Evolutionary conservation across 53 echinoderm and acorn worm species (phyloP).

Genomic region (Paracentrotus lividus): DNA sequence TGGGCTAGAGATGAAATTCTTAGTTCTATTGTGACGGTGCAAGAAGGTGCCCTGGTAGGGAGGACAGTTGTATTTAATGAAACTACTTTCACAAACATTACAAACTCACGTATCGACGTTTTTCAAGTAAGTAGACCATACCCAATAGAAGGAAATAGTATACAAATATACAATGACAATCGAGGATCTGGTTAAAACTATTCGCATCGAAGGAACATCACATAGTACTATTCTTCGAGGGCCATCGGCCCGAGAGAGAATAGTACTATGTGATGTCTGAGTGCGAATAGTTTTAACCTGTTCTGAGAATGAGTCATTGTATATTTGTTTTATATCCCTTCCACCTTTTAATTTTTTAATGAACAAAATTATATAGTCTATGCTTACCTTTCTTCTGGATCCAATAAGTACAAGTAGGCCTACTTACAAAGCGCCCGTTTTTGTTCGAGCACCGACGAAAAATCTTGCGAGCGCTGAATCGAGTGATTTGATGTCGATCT

Average conservation of each 20-base stretch:
- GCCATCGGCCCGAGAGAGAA: too few relatives aligned
- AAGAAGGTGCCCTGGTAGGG: constrained; percentile 6
- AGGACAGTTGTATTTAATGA: constrained; percentile 30
- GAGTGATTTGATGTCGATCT: too few relatives aligned
- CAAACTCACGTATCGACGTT: background rate
- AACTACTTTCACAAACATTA: constrained; percentile 29
- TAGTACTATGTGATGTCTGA: background rate
- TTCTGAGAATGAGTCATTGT: too few relatives aligned
- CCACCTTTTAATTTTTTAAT: too few relatives aligned
- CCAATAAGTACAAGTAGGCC: too few relatives aligned
- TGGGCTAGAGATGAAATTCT: background rate
- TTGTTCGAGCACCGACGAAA: too few relatives aligned
- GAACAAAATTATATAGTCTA: too few relatives aligned
- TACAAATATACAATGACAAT: background rate
- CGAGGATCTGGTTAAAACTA: background rate
- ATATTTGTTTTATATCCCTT: too few relatives aligned
- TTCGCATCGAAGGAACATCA: background rate
- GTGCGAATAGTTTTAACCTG: background rate
- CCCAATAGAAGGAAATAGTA: too few relatives aligned
- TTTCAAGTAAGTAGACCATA: constrained; percentile 10
- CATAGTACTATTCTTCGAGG: background rate
- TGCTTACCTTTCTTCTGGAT: too few relatives aligned
- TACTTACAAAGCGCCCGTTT: too few relatives aligned
- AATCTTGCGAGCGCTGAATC: too few relatives aligned
- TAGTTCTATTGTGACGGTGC: background rate